Evolutionary conservation across 2,888 invertebrate species (phyloP), one percentile per base, ranked within the genome.

Genomic region (Acholoe squamosa): DNA sequence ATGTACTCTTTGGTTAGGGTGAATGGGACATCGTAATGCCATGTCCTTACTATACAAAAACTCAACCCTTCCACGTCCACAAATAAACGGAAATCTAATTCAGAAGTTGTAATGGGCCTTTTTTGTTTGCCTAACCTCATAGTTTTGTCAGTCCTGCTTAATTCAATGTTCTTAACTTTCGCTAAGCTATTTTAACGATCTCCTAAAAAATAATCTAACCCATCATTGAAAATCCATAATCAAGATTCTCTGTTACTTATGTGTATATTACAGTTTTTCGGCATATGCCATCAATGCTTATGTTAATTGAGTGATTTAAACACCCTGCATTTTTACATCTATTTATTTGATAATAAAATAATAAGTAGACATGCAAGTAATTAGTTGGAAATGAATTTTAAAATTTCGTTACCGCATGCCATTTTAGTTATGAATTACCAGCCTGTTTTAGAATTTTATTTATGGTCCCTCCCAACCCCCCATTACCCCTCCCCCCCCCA

Each of bases 61-160:
- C 43, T 43, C 43, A 43, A 3, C 43, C 43, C 43, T 43, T 43
- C 43, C 43, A 43, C 43, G 43, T 10, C 43, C 43, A 43, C 43
- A 43, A 43, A 43, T 43, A 43, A 43, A 3, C 43, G 43, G 10
- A 43, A 43, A 43, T 43, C 43, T 10, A 43, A 43, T 43, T 43
- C 43, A 43, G 25, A 5, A 71, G 71, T 71, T 71, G 71, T 71
- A 28, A 71, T 16, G 71, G 31, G 28, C 25, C 7, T 71, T 28
- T 71, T 71, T n/a, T 28, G 71, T 71, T 28, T n/a, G 71, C 31
- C 28, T 71, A 71, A 71, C 71, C 0, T 71, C 28, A 5, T 28
- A 71, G 71, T 25, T 71, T 61, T 61, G n/a, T 61, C 61, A n/a
- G 61, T 61, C 5, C 19, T 61, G 61, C 61, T 61, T 61, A 43